Evolutionary conservation across 2,113 vertebrate genomes (phyloP).

Genomic region (Anhinga anhinga): DNA sequence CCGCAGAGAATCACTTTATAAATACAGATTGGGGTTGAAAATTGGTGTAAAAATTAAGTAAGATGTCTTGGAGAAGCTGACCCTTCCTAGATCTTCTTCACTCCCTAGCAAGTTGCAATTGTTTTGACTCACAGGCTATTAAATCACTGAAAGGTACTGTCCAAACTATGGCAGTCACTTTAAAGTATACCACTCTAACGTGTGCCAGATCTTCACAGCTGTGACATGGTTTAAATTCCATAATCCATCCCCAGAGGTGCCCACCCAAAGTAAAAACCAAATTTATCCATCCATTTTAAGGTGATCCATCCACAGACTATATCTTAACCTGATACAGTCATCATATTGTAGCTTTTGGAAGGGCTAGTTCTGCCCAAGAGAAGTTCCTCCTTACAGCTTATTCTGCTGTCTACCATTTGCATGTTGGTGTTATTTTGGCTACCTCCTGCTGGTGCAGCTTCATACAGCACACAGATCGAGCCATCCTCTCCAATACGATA

Average conservation of each 20-base stretch:
- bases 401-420: slow-evolving; percentile 93
- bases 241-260: slow-evolving; percentile 87
- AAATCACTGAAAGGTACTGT: slow-evolving; percentile 83
- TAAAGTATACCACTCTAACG: slow-evolving; percentile 77
- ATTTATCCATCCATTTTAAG: slow-evolving; percentile 94
- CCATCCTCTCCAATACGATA: slow-evolving; percentile 98
- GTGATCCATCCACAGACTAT: slow-evolving; percentile 86
- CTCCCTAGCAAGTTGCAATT: slow-evolving; percentile 75
- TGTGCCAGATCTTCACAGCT: slow-evolving; percentile 87
- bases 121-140: slow-evolving; percentile 82
- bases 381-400: slow-evolving; percentile 99
- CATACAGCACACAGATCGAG: slow-evolving; percentile 98
- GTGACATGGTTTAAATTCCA: slow-evolving; percentile 85
- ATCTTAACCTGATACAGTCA: slow-evolving; percentile 99
- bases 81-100: slow-evolving; percentile 72
- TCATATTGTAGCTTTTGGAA: slow-evolving; percentile 98
- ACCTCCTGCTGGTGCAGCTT: slow-evolving; percentile 84
- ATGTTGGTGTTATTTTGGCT: slow-evolving; percentile 77
- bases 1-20: slow-evolving; percentile 73
- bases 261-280: slow-evolving; percentile 90
- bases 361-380: slow-evolving; percentile 94
- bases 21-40: slow-evolving; percentile 72
- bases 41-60: slow-evolving; percentile 65
- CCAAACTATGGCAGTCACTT: slow-evolving; percentile 84
- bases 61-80: slow-evolving; percentile 74